Evolutionary conservation across 2,888 invertebrate genomes (phyloP).

Genomic region (Amblyjoppa proteus): DNA sequence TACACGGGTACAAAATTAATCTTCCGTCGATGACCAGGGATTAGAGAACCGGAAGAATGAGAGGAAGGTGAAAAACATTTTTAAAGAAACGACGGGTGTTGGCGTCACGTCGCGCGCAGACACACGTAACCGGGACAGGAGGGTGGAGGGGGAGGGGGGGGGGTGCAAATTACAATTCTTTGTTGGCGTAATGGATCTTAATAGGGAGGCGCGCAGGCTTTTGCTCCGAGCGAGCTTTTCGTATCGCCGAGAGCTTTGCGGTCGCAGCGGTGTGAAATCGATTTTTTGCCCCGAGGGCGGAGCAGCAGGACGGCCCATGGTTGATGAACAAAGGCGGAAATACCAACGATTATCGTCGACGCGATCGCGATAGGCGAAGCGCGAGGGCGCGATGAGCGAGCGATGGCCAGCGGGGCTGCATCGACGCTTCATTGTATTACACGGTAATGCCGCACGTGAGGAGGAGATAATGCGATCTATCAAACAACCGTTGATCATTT

Average conservation of each 20-base stretch:
- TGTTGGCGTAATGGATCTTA: conserved; percentile 60
- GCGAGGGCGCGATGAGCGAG: conserved; percentile 53
- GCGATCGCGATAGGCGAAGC: conserved; percentile 61
- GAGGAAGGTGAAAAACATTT: conserved; percentile 33
- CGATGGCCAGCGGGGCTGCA: not conserved
- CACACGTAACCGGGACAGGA: not conserved
- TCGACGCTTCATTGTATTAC: conserved; percentile 40
- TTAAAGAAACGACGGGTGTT: conserved; percentile 27
- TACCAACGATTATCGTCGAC: conserved; percentile 59
- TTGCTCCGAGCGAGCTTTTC: conserved; percentile 1
- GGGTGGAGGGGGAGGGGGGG: not conserved
- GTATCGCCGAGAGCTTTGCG: not conserved
- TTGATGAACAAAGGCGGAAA: conserved; percentile 54
- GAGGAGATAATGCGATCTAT: not conserved
- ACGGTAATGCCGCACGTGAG: conserved; percentile 13
- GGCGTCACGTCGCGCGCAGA: conserved; percentile 33
- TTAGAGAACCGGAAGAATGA: conserved; percentile 29
- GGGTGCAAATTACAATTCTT: conserved; percentile 60
- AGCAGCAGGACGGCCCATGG: not conserved
- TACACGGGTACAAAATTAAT: conserved; percentile 53
- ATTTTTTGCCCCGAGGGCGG: conserved; percentile 36
- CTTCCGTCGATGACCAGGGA: conserved; percentile 60
- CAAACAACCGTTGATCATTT: conserved; percentile 4
- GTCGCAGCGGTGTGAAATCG: conserved; percentile 37
- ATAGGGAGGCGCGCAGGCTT: conserved; percentile 31